These are phyloP conservation scores for Ophion ventricosus DNA, from an alignment of 2,888 invertebrate species.

Conservation along the genomic window DNA sequence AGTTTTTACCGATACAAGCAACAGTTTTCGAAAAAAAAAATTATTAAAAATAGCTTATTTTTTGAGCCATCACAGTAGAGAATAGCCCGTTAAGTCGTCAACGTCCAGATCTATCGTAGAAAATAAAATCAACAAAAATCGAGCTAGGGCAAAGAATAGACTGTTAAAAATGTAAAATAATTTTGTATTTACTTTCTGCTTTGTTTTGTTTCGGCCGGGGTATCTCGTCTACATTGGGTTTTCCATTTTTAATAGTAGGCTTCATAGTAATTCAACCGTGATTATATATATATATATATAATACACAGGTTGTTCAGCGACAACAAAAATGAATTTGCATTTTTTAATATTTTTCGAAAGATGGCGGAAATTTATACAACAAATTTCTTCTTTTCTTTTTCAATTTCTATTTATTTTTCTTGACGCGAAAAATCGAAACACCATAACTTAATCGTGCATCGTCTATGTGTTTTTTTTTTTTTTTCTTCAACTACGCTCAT, in stretches of 20 bases:
- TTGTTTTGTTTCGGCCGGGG: conserved; percentile 75
- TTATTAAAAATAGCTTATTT: too few species aligned
- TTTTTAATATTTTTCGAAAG: not conserved
- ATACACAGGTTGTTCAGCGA: not conserved
- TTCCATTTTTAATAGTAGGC: conserved; percentile 41
- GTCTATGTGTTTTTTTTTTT: conserved; percentile 33
- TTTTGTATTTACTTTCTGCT: conserved; percentile 70
- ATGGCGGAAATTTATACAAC: not conserved
- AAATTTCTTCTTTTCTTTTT: not conserved
- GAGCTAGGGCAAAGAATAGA: conserved; percentile 66
- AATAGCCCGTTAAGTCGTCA: too few species aligned
- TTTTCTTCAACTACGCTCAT: conserved; percentile 39
- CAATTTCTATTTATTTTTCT: conserved; percentile 9
- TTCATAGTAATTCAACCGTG: conserved; percentile 48
- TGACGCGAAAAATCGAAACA: conserved; percentile 26
- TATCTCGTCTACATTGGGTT: conserved; percentile 75
- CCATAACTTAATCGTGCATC: conserved; percentile 44
- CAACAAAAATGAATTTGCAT: not conserved
- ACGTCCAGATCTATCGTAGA: not conserved
- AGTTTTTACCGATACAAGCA: too few species aligned
- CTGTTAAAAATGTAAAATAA: conserved; percentile 81
- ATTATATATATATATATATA: not conserved
- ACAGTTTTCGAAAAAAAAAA: too few species aligned
- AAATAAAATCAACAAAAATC: not conserved
- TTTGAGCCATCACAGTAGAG: too few species aligned